Percentiles rank a stretch among this genome's conserved stretches.
phyloP scores from a whole-genome alignment of 2,888 invertebrate genomes.

The Dynastes grantii region DNA sequence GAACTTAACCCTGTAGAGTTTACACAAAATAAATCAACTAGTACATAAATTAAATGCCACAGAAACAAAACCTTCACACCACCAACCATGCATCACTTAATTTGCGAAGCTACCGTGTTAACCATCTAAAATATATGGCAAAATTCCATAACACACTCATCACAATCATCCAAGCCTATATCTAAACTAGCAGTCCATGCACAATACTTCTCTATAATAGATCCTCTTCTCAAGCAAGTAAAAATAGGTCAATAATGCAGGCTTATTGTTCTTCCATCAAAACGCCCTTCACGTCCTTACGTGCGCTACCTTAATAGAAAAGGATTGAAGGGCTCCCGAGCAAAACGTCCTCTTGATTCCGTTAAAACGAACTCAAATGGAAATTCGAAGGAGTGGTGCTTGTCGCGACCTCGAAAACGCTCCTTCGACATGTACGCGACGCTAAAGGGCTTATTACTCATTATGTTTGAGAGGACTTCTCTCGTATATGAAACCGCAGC shows the following conservation, averaged over 20 bases:
- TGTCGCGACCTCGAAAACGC: conserved; percentile 24
- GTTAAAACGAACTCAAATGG: conserved; percentile 29
- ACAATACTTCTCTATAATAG: not conserved
- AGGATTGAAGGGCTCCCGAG: conserved; percentile 13
- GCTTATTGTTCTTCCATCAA: conserved; percentile 4
- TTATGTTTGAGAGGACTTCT: conserved; percentile 9
- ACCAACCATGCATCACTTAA: too few species aligned
- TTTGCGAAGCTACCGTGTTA: too few species aligned
- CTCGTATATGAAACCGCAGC: not conserved
- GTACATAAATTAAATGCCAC: too few species aligned
- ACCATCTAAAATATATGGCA: too few species aligned
- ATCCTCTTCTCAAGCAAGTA: not conserved
- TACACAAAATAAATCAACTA: too few species aligned
- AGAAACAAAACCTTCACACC: too few species aligned
- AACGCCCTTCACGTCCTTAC: conserved; percentile 18
- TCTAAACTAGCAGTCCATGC: too few species aligned
- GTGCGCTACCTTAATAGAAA: conserved; percentile 17
- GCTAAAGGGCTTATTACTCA: conserved; percentile 29
- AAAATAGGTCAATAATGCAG: conserved; percentile 5
- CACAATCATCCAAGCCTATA: too few species aligned
- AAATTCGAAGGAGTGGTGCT: conserved; percentile 23
- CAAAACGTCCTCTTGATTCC: conserved; percentile 34
- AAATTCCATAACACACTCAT: too few species aligned
- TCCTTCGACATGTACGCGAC: not conserved
- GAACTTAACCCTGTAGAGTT: too few species aligned